A percentile compares a stretch with the other conserved stretches of the same genome.
These are phyloP conservation scores for Cherax quadricarinatus DNA, from an alignment of 1,140 invertebrate species.

Conservation along the genomic window DNA sequence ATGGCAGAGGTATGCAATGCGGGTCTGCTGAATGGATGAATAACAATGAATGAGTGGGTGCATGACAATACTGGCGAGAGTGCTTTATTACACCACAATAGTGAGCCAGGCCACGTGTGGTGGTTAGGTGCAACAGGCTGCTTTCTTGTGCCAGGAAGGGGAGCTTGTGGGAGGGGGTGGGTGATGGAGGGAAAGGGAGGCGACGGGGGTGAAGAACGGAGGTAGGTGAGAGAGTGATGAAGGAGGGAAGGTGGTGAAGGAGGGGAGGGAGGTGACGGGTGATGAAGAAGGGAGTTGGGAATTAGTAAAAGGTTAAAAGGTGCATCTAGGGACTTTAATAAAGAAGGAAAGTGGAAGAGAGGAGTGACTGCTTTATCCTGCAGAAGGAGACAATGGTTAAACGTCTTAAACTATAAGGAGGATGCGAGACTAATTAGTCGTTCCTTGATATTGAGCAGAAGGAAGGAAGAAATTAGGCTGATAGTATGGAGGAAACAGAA, in stretches of 20 bases:
- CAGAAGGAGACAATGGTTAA: too few relatives aligned
- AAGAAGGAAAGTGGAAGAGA: neutral
- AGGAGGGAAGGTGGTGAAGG: neutral
- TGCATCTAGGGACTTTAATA: too few relatives aligned
- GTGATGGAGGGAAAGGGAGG: neutral
- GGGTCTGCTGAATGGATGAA: conserved; percentile 40
- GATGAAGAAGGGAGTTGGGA: neutral
- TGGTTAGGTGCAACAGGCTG: conserved; percentile 21
- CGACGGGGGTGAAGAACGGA: neutral
- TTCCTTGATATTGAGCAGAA: too few relatives aligned
- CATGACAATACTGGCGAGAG: conserved; percentile 43
- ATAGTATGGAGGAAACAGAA: too few relatives aligned
- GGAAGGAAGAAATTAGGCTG: too few relatives aligned
- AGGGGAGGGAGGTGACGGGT: neutral
- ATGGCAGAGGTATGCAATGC: conserved; percentile 57
- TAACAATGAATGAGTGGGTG: conserved; percentile 55
- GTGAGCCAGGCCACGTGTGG: neutral
- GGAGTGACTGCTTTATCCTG: neutral
- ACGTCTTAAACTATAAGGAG: too few relatives aligned
- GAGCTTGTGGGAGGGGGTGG: neutral
- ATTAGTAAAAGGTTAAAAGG: neutral
- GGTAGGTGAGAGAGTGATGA: too few relatives aligned
- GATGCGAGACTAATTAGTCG: too few relatives aligned
- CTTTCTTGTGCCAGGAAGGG: neutral
- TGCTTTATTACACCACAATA: neutral